Base-by-base conservation (phyloP, 2,113 vertebrate species). In the Mormyrus lacerda region DNA sequence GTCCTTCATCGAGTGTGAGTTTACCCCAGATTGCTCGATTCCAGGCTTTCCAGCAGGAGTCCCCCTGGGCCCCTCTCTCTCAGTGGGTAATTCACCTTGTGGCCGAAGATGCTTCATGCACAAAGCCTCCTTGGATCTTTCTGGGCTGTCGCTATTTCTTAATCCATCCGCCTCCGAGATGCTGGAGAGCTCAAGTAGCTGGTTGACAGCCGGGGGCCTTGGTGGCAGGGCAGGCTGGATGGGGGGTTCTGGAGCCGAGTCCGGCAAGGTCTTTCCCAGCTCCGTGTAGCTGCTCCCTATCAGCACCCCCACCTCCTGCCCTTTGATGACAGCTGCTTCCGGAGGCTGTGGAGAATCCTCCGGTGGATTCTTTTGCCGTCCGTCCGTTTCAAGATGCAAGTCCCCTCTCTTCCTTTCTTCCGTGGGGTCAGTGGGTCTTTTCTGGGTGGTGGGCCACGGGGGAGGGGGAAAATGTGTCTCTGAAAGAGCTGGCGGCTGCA, bases 111-210 rank as follows among this genome's bases (percentile, higher is more conserved):
- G 24, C 69, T 55, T 21, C 17, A 10, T 4, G 27, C 27, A 39
- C 24, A 35, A 17, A 42, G 13, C 87, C 39, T 31, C 87, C n/a
- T 35, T 17, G 0, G 87, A 24, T 65, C 44, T 21, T 4, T 35
- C 39, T 91, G 44, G 31, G 89, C 61, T 89, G 89, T 87, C 15
- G 19, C 88, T 51, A 90, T 85, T 90, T 10, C 0, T 11, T 45
- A 87, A 53, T 88, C 7, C 86, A 39, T 44, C n/a, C 42, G 53
- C 53, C 85, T 92, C 92, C 89, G 88, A 44, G 76, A 65, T 88
- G 91, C 91, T 91, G 88, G 90, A 89, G 88, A 89, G 86, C 13
- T 55, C 90, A 88, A 94, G 91, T 91, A 92, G 93, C 92, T 94
- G 93, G 93, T 65, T 85, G 3, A 39, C 89, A 85, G 82, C 35